These are phyloP conservation scores for Thalassoma bifasciatum DNA, from an alignment of 2,113 vertebrate genomes.

Conservation along the genomic window DNA sequence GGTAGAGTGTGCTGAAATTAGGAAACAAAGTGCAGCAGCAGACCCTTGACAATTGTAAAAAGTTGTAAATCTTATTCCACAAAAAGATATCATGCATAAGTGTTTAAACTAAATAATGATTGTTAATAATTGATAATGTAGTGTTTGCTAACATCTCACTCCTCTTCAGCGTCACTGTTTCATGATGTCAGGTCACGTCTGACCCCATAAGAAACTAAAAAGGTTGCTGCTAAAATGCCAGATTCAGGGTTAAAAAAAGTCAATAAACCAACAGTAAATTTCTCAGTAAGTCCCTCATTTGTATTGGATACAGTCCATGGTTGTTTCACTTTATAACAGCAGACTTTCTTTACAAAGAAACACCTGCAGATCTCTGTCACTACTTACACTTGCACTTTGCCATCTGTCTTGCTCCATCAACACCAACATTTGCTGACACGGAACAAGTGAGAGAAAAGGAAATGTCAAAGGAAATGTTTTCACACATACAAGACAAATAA, in stretches of 20 bases:
- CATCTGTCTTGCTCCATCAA: neutral
- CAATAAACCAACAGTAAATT: neutral
- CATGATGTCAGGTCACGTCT: neutral
- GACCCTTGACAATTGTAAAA: no score
- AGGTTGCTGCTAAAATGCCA: neutral
- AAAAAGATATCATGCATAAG: no score
- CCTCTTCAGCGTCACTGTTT: neutral
- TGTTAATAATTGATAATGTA: neutral
- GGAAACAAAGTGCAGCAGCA: no score
- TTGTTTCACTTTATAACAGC: neutral
- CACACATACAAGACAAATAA: constrained; percentile 11
- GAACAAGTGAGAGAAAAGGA: constrained; percentile 6
- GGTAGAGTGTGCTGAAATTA: no score
- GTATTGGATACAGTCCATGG: neutral
- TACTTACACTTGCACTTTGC: neutral
- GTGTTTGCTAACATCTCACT: neutral
- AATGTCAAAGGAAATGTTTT: constrained; percentile 31
- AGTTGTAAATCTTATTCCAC: no score
- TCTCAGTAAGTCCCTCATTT: neutral
- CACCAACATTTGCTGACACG: constrained; percentile 15
- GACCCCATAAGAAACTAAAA: neutral
- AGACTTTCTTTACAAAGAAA: constrained; percentile 16
- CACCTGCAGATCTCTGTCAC: constrained; percentile 3
- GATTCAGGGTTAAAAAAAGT: neutral
- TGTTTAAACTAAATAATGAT: no score